Conservation (phyloP, 1,140 invertebrate genomes). For the Pseudachorutes palmiensis region DNA sequence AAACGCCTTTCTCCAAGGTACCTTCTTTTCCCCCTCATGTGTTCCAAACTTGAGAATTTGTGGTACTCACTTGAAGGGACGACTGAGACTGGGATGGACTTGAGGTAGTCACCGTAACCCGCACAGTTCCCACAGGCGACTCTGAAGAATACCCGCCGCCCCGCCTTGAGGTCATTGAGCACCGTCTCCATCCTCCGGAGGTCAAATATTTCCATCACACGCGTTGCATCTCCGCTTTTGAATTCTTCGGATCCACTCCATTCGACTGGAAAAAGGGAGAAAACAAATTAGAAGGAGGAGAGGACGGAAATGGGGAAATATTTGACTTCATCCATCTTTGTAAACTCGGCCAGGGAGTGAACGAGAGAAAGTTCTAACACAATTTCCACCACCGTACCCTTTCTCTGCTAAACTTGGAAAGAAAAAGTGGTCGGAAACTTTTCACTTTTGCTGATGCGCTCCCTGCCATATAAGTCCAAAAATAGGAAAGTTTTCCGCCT, state of each 20-base stretch:
- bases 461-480: not conserved
- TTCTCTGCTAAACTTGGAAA: not conserved
- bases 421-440: not conserved
- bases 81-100: slow-evolving; percentile 66
- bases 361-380: not conserved
- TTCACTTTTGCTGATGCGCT: not conserved
- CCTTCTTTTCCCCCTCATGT: too few relatives aligned
- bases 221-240: slow-evolving; percentile 50
- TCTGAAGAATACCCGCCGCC: slow-evolving; percentile 76
- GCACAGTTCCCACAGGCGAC: slow-evolving; percentile 80
- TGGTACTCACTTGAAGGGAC: slow-evolving; percentile 75
- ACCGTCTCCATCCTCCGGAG: slow-evolving; percentile 50
- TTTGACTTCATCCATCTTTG: slow-evolving; percentile 13
- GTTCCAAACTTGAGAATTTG: not conserved
- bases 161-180: slow-evolving; percentile 60
- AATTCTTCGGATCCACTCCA: slow-evolving; percentile 75
- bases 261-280: slow-evolving; percentile 45
- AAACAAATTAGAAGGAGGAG: not conserved
- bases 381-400: not conserved
- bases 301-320: not conserved
- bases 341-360: slow-evolving; percentile 13
- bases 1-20: not conserved
- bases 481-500: not conserved
- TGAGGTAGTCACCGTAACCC: slow-evolving; percentile 70
- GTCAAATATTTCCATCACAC: slow-evolving; percentile 61